Percentiles rank a stretch among this genome's conserved stretches.
Evolutionary conservation across 1,140 invertebrate species (phyloP).

Genomic region (Drosophila tristis): DNA sequence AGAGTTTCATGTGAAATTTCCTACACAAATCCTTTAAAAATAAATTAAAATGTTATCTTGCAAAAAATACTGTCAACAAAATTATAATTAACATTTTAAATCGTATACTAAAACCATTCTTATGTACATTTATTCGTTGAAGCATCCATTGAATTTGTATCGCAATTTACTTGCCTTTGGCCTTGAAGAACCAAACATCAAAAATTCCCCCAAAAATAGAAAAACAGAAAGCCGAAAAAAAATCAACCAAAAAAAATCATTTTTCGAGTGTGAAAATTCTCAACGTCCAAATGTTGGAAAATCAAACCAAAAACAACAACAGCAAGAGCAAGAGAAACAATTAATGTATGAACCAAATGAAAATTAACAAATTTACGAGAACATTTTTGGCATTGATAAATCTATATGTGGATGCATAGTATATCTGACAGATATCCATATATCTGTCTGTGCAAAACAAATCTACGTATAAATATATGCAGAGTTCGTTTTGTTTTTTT

Average conservation of each 20-base stretch:
- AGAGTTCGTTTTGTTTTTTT: conserved; percentile 7
- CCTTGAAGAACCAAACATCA: conserved; percentile 13
- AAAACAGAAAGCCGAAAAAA: neutral
- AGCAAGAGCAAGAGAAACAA: conserved; percentile 19
- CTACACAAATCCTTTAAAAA: no score
- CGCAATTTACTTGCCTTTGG: conserved; percentile 26
- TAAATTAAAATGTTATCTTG: no score
- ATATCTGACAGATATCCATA: conserved; percentile 10
- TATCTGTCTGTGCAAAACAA: neutral
- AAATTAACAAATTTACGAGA: conserved; percentile 27
- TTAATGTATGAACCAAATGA: conserved; percentile 25
- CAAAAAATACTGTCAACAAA: no score
- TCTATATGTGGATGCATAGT: neutral
- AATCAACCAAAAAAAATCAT: conserved; percentile 11
- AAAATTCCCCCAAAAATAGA: conserved; percentile 24
- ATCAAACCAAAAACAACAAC: conserved; percentile 13
- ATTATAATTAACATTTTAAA: no score
- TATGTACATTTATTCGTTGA: no score
- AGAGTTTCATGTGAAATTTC: no score
- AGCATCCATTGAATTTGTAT: conserved; percentile 15
- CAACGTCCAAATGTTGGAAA: conserved; percentile 16
- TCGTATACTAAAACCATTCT: no score
- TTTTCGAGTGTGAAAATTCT: conserved; percentile 48
- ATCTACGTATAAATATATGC: conserved; percentile 15
- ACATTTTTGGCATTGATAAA: conserved; percentile 40